A percentile compares a stretch with the other conserved stretches of the same genome.
phyloP scores from a whole-genome alignment of 2,888 invertebrate species.

The Sesia apiformis region DNA sequence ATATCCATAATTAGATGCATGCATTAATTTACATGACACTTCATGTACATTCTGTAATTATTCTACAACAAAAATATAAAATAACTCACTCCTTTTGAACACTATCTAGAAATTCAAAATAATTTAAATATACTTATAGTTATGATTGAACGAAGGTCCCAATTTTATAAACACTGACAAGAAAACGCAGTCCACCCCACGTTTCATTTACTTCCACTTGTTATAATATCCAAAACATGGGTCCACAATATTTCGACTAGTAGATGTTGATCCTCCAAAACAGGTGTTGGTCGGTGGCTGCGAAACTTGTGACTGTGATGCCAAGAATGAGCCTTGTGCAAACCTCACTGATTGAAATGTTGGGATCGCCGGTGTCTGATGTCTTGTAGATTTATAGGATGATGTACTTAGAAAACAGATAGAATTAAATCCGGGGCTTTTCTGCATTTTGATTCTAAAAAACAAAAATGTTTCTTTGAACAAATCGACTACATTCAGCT shows the following conservation, averaged over 20 bases:
- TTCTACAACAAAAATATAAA: no score
- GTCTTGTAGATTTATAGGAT: not conserved
- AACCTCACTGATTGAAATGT: not conserved
- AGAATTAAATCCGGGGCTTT: not conserved
- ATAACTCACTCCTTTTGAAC: no score
- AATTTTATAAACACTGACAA: no score
- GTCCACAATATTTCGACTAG: not conserved
- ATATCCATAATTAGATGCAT: no score
- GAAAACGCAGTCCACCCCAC: no score
- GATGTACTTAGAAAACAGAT: not conserved
- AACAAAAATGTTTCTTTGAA: not conserved
- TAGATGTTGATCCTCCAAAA: not conserved
- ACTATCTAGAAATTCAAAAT: no score
- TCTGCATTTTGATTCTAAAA: not conserved
- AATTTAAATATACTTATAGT: no score
- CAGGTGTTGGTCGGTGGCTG: not conserved
- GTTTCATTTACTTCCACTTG: not conserved
- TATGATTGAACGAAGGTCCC: no score
- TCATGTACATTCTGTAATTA: no score
- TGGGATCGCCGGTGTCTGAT: not conserved
- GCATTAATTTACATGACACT: no score
- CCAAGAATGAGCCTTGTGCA: not conserved
- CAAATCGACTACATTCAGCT: no score
- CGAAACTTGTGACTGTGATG: not conserved
- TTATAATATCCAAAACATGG: not conserved